These are phyloP conservation scores for Chionodraco myersi DNA, from an alignment of 2,113 vertebrate species.

Conservation along the genomic window DNA sequence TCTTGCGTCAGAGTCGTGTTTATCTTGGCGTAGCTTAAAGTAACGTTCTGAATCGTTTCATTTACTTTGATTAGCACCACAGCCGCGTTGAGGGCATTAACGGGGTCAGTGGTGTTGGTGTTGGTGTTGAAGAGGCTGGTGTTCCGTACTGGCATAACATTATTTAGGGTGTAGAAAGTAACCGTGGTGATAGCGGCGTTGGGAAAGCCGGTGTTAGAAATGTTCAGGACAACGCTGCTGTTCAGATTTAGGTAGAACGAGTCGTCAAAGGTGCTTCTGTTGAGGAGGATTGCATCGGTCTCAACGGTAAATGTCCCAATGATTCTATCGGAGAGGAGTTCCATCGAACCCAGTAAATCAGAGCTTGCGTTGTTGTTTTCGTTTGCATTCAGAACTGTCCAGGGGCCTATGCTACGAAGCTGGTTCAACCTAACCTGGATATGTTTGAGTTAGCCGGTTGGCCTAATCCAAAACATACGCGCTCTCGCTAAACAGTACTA, in stretches of 20 bases:
- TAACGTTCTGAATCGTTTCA: conserved; percentile 56
- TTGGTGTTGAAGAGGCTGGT: conserved; percentile 13
- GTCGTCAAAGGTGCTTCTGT: conserved; percentile 31
- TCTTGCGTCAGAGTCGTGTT: conserved; percentile 57
- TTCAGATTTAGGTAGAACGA: conserved; percentile 45
- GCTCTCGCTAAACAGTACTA: too few species aligned
- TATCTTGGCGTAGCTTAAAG: conserved; percentile 81
- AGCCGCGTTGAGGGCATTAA: conserved; percentile 80
- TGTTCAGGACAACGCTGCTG: conserved; percentile 62
- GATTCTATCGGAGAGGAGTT: conserved; percentile 74
- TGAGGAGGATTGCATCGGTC: conserved; percentile 60
- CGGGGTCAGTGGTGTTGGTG: conserved; percentile 72
- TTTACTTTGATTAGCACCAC: conserved; percentile 83
- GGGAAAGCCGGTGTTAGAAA: conserved; percentile 53
- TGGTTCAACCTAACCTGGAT: too few species aligned
- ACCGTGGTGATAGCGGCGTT: conserved; percentile 77
- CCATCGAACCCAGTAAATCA: conserved; percentile 80
- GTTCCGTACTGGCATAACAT: conserved; percentile 76
- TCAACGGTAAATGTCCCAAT: conserved; percentile 3
- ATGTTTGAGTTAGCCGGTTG: too few species aligned
- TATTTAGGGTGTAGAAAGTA: conserved; percentile 75
- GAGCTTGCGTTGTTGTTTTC: conserved; percentile 69
- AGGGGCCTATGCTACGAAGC: too few species aligned
- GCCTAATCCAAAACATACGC: too few species aligned
- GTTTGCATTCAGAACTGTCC: conserved; percentile 65